Evolutionary conservation across 2,888 invertebrate species (phyloP).

Genomic region (Euspilapteryx auroguttella): DNA sequence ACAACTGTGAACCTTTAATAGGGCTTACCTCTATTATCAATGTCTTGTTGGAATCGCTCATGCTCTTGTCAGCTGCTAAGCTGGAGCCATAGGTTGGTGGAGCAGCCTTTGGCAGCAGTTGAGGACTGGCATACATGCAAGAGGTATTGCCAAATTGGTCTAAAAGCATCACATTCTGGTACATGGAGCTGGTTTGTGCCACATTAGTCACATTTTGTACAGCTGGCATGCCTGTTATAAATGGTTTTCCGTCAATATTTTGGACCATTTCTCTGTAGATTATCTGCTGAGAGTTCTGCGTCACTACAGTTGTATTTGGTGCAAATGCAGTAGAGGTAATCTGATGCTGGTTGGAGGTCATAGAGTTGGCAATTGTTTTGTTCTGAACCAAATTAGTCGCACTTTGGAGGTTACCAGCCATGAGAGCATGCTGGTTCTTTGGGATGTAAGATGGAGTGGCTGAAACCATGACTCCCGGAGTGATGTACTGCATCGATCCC

Average conservation of each 20-base stretch:
- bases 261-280: conserved; percentile 53
- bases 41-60: conserved; percentile 31
- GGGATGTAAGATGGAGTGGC: conserved; percentile 38
- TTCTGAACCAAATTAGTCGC: conserved; percentile 22
- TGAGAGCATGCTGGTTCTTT: conserved; percentile 43
- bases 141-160: conserved; percentile 47
- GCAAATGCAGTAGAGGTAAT: conserved; percentile 20
- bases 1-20: conserved; percentile 18
- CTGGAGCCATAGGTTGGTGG: conserved; percentile 15
- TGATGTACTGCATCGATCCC: conserved; percentile 32
- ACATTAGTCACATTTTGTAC: conserved; percentile 33
- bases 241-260: conserved; percentile 42
- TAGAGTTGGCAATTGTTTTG: conserved; percentile 20
- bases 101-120: conserved; percentile 25
- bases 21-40: conserved; percentile 46
- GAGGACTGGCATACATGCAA: conserved; percentile 40
- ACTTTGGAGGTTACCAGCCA: conserved; percentile 28
- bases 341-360: conserved; percentile 24
- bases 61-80: conserved; percentile 18
- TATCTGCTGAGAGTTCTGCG: conserved; percentile 49
- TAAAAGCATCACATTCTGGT: conserved; percentile 52
- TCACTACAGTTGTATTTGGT: conserved; percentile 42
- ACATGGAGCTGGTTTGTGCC: conserved; percentile 36
- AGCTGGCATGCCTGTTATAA: conserved; percentile 35
- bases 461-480: conserved; percentile 28